Conservation (phyloP, 1,140 invertebrate genomes). For the Hylaeus volcanicus region DNA sequence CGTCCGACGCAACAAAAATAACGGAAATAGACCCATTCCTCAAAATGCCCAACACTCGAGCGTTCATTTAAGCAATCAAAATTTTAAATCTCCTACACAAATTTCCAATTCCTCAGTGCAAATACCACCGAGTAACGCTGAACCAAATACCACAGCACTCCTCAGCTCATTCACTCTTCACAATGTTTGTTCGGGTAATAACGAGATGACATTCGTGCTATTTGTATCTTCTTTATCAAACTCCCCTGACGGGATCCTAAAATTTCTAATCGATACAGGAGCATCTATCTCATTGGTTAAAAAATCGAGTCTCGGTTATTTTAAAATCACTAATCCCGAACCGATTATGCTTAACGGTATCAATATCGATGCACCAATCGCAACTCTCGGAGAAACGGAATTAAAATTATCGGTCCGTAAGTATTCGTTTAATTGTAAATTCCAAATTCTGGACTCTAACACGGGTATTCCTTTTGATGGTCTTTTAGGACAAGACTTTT, state of each 20-base stretch:
- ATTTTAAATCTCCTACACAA: not conserved
- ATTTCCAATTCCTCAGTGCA: no score
- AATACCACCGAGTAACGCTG: not conserved
- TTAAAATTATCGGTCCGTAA: not conserved
- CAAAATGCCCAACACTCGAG: not conserved
- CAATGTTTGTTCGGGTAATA: not conserved
- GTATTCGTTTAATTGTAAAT: not conserved
- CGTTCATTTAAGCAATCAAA: not conserved
- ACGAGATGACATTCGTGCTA: not conserved
- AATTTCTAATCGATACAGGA: not conserved
- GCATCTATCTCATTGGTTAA: not conserved
- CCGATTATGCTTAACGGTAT: slow-evolving; percentile 37
- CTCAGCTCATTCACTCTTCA: not conserved
- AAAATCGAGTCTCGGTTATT: not conserved
- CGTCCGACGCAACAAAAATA: slow-evolving; percentile 3
- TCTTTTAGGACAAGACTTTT: slow-evolving; percentile 9
- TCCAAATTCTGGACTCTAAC: slow-evolving; percentile 75
- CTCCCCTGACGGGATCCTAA: not conserved
- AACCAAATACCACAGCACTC: not conserved
- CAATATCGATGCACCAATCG: slow-evolving; percentile 1
- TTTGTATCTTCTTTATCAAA: not conserved
- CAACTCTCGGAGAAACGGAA: slow-evolving; percentile 5
- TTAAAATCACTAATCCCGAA: not conserved
- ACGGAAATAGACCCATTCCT: not conserved
- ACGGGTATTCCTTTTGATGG: slow-evolving; percentile 61